Percentiles rank a stretch among this genome's conserved stretches.
Conservation (phyloP, 2,888 invertebrate genomes). For the Poecilobothrus nobilitatus region DNA sequence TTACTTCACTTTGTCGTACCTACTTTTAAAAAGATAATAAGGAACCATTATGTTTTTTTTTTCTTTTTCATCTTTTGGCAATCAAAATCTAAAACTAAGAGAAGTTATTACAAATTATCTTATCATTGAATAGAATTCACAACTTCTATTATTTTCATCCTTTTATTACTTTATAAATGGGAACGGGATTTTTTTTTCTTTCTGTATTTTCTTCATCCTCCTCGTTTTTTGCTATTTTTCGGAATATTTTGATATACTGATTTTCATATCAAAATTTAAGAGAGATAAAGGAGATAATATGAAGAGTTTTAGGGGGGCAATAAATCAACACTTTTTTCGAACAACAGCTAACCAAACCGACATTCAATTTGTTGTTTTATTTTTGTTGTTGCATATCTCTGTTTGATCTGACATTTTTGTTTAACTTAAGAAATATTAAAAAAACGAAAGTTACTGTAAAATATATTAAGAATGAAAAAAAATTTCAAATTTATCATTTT, state of each 20-base stretch:
- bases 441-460: neutral
- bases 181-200: neutral
- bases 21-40: no score
- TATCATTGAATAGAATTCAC: no score
- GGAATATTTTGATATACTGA: no score
- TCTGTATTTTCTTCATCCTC: neutral
- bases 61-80: no score
- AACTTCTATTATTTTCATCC: neutral
- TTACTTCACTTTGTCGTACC: no score
- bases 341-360: neutral
- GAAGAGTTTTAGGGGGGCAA: neutral
- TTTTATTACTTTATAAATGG: no score
- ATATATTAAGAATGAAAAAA: neutral
- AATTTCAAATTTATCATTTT: neutral
- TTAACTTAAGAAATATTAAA: neutral
- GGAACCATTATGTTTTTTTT: no score
- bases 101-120: no score
- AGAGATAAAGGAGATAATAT: neutral
- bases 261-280: no score
- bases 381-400: no score
- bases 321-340: neutral
- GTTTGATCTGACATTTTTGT: neutral
- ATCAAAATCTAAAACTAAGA: no score
- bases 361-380: neutral
- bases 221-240: no score